Percentiles rank a stretch among this genome's conserved stretches.
These are phyloP conservation scores for Rhynchopsitta pachyrhyncha DNA, from an alignment of 2,113 vertebrate genomes.

Conservation along the genomic window DNA sequence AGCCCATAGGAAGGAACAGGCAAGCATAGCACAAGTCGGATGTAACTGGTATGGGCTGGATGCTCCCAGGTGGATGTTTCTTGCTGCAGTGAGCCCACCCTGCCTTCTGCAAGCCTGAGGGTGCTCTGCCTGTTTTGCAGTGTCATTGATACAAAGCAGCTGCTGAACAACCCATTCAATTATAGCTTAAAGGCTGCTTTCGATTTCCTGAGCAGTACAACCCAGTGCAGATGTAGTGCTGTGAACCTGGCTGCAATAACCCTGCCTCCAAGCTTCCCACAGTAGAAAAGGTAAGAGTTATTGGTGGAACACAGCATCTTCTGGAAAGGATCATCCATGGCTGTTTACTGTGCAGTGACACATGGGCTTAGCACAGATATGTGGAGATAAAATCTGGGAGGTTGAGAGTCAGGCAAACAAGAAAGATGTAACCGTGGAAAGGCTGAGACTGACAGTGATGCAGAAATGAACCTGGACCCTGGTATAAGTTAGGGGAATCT, in stretches of 20 bases:
- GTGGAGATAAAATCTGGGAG: neutral
- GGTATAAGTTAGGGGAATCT: neutral
- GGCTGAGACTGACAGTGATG: neutral
- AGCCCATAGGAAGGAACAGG: accelerated
- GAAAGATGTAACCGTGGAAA: neutral
- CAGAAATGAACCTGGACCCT: neutral
- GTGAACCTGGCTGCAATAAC: neutral
- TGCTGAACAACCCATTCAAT: neutral
- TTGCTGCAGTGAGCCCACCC: neutral
- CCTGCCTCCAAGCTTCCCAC: neutral
- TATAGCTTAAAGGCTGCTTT: neutral
- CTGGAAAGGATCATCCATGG: neutral
- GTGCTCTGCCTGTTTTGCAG: neutral
- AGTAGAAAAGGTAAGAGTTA: neutral
- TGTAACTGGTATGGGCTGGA: neutral
- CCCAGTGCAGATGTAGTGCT: neutral
- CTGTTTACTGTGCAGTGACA: neutral
- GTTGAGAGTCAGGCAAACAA: neutral
- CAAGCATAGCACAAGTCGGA: neutral
- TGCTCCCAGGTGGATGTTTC: neutral
- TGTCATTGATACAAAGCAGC: neutral
- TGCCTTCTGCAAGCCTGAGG: neutral
- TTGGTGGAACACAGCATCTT: accelerated
- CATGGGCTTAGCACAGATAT: neutral
- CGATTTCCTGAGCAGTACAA: neutral